Percentiles rank a stretch among this genome's conserved stretches.
Evolutionary conservation across 2,113 vertebrate species (phyloP).

Genomic region (Oreochromis tanganicae): DNA sequence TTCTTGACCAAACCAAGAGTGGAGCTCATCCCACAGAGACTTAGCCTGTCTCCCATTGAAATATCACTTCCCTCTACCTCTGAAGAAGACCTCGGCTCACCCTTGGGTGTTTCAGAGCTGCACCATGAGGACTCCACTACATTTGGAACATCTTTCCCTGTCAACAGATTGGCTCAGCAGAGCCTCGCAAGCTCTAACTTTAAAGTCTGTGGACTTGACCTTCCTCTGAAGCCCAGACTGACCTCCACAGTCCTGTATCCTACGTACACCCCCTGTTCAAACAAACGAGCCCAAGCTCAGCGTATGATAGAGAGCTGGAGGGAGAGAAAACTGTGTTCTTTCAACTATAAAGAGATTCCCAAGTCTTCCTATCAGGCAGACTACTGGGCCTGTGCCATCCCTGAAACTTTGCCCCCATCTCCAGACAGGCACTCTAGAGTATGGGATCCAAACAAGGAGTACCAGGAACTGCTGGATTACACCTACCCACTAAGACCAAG

Average conservation of each 20-base stretch:
- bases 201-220: constrained; percentile 32
- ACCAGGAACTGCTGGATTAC: constrained; percentile 87
- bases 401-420: constrained; percentile 72
- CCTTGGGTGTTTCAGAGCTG: constrained; percentile 20
- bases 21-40: background rate
- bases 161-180: background rate
- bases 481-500: constrained; percentile 85
- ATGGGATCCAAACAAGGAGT: constrained; percentile 87
- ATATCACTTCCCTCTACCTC: background rate
- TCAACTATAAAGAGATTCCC: background rate
- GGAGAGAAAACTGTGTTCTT: background rate
- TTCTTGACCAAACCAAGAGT: background rate
- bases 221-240: constrained; percentile 36
- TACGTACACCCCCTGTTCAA: constrained; percentile 9
- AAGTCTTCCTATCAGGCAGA: constrained; percentile 72
- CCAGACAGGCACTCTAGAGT: constrained; percentile 75
- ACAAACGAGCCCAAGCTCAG: background rate
- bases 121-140: background rate
- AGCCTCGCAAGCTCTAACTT: constrained; percentile 42
- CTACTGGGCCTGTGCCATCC: constrained; percentile 88
- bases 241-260: constrained; percentile 51
- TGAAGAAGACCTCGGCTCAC: constrained; percentile 2
- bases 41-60: background rate
- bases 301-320: background rate
- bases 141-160: background rate